Evolutionary conservation across 2,888 invertebrate genomes (phyloP).

Genomic region (Volucella inflata): DNA sequence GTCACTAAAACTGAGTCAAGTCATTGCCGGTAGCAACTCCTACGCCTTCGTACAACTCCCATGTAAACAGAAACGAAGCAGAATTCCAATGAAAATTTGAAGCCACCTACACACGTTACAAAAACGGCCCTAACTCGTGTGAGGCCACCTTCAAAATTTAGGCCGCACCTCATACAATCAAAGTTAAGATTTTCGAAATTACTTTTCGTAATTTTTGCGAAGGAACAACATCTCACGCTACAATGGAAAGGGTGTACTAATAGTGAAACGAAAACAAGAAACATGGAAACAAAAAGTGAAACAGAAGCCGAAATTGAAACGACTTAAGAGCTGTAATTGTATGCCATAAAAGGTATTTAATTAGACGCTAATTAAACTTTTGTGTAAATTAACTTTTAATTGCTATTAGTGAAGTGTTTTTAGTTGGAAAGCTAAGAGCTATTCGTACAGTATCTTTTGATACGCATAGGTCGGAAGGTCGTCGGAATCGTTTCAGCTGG

Average conservation of each 20-base stretch:
- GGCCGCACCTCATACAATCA: slow-evolving; percentile 3
- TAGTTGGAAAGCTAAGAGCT: no score
- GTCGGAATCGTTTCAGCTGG: no score
- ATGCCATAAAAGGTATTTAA: slow-evolving; percentile 42
- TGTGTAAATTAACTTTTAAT: slow-evolving; percentile 46
- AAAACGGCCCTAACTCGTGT: no score
- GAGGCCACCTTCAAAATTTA: background rate
- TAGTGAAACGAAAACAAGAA: slow-evolving; percentile 14
- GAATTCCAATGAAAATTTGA: background rate
- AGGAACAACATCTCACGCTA: background rate
- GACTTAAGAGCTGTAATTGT: slow-evolving; percentile 28
- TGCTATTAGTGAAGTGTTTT: background rate
- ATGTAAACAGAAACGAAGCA: slow-evolving; percentile 9
- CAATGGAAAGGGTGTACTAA: background rate
- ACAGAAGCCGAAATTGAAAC: background rate
- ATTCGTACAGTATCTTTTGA: no score
- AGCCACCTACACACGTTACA: background rate
- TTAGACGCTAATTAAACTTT: slow-evolving; percentile 55
- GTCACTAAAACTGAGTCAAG: background rate
- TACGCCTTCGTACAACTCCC: background rate
- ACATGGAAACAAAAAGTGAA: background rate
- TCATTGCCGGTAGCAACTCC: background rate
- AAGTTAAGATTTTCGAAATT: slow-evolving; percentile 37
- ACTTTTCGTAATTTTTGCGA: background rate
- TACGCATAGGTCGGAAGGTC: no score